Base-by-base conservation (phyloP, 2,888 invertebrate genomes). In the Carpatolechia fugitivella region DNA sequence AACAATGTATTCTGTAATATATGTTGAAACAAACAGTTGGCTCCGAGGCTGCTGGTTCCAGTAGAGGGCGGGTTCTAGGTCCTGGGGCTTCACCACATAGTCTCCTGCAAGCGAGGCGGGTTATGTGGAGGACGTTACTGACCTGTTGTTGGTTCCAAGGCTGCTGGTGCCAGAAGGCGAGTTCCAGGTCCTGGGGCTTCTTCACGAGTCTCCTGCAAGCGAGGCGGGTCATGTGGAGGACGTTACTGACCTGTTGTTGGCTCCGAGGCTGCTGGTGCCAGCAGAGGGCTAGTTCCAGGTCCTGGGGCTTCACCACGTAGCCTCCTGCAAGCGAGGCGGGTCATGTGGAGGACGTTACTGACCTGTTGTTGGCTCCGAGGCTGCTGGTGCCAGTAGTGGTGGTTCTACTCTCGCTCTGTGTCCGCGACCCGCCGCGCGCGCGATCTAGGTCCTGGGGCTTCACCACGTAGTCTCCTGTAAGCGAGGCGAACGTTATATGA, bases 371-470 rank as follows among this genome's bases (percentile, higher is more conserved):
- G 1, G 80, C 72, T 0, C 81, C 83, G 5, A 85, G 73, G 51
- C 82, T 82, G 31, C 78, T 76, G 61, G 82, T 82, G 11, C 78
- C 80, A 4, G 78, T 66, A 52, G 70, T 60, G 30, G 66, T 56
- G 44, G 70, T 64, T 47, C 80, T 77, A 5, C 80, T 76, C 64
- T 80, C 85, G 61, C 93, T 78, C 92, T 89, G 76, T 85, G 91
- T 82, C 90, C 93, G 62, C 90, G 83, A 70, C 92, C 56, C 55
- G 30, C 59, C 58, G n/a, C 61, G 58, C 29, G 48, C 36, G 1
- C 61, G 56, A 18, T 66, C 93, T 92, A 73, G 94, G 74, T 95
- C 95, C 57, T 91, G 90, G 7, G 92, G 91, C 63, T 92, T 92
- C 5, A 92, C 92, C 35, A 92, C 91, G 77, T 92, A 92, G 50